Evolutionary conservation across 2,797 vertebrate species (phyloP), one percentile per base, ranked within the genome.

Genomic region (Leucoraja ocellata): DNA sequence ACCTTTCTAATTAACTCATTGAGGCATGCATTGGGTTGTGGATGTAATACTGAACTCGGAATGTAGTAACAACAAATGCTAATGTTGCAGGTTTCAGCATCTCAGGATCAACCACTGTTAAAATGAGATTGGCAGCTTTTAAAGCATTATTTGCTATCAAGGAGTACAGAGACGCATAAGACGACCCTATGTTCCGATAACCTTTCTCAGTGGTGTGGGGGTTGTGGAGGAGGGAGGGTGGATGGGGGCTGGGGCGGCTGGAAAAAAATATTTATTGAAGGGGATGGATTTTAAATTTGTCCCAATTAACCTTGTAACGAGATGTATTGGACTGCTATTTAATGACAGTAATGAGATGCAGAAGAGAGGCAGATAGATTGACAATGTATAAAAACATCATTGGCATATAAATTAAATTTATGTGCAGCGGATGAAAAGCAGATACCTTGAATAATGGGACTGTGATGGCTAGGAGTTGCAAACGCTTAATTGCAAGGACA

Each of bases 251-350:
- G 83, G 84, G 94, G 93, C 94, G 95, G 96, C 96, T 96, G 96
- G 96, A 95, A 97, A 95, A 95, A 96, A 95, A 95, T 97, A 97
- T 96, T 97, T 96, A 97, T 96, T 97, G 95, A 95, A 95, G 90
- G 94, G 94, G 94, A 95, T 94, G 63, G 95, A 96, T 96, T 96
- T 97, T 94, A 97, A 96, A 97, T 97, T 98, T 97, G 97, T 98
- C 97, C 97, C 97, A 98, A 98, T 98, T 98, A 98, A 98, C 97
- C 97, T 98, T 97, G 97, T 97, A 97, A 98, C 96, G 95, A 97
- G 97, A 97, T 96, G 96, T 97, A 97, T 97, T 96, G 95, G 96
- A 96, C 95, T 94, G 96, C 95, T 96, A 96, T 96, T 97, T 97
- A 98, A 97, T 97, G 97, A 97, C 96, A 96, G 96, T 98, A 98